phyloP scores from a whole-genome alignment of 92 coral and sea anemone genomes.

The Bergia sp. region DNA sequence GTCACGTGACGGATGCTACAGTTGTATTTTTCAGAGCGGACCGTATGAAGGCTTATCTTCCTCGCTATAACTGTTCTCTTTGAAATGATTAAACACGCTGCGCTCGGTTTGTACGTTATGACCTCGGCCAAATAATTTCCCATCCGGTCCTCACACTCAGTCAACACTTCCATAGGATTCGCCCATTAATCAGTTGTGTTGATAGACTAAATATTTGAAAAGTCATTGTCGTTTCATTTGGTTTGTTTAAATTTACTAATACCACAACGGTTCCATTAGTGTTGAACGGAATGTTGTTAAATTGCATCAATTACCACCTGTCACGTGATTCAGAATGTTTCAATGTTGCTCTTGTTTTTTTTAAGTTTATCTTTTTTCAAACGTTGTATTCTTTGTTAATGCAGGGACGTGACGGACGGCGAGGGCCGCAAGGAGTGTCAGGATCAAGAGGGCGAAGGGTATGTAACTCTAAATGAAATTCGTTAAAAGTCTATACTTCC shows the following conservation, averaged over 20 bases:
- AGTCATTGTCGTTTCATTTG: too few relatives aligned
- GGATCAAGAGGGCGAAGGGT: conserved; percentile 42
- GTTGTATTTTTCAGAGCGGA: too few relatives aligned
- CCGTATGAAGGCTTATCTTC: too few relatives aligned
- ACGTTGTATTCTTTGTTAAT: not conserved
- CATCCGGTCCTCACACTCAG: too few relatives aligned
- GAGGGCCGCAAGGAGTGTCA: conserved; percentile 14
- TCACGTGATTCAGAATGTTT: not conserved
- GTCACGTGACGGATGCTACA: too few relatives aligned
- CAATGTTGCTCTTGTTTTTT: not conserved
- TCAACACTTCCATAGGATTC: too few relatives aligned
- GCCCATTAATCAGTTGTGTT: too few relatives aligned
- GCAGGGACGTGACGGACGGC: conserved; percentile 25
- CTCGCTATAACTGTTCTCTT: too few relatives aligned
- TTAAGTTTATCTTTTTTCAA: not conserved
- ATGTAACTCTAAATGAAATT: not conserved
- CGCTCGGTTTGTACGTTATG: too few relatives aligned
- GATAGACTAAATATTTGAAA: not conserved
- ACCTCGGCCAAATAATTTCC: too few relatives aligned
- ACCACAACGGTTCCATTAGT: not conserved
- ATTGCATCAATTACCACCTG: not conserved
- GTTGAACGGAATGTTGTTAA: not conserved
- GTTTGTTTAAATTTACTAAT: not conserved
- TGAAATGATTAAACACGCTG: too few relatives aligned
- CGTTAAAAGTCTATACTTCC: too few relatives aligned